Base-by-base conservation (phyloP, 37 sponge, comb jelly and placozoan species). In the Axinella damicornis region DNA sequence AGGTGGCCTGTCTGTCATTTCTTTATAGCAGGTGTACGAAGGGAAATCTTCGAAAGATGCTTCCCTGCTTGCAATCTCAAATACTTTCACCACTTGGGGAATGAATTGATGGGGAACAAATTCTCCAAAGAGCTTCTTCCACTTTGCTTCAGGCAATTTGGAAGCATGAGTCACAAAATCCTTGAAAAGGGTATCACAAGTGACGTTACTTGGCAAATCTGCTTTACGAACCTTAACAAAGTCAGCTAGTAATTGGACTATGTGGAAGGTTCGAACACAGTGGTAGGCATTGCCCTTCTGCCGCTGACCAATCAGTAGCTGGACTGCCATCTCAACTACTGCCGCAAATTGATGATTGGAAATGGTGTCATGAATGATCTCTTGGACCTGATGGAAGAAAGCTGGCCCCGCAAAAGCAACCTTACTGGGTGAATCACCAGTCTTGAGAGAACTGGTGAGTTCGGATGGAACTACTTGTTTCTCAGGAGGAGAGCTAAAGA, bases 271-370 rank as follows among this genome's bases (percentile, higher is more conserved):
- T 18, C 96, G 82, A 39, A 90, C 93, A 80, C 94, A 96, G 22
- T 87, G 87, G 63, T 59, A 96, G n/a, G 89, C 82, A 69, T 96
- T 96, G 5, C 96, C 96, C 77, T 96, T 96, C 74, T 74, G 88
- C 2, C 91, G 54, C 27, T 85, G 53, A 36, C 85, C 83, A 15
- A 33, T 79, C 31, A 96, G 74, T 22, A 85, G 68, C 53, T 78
- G 81, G 6, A 83, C 87, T 35, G 56, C 58, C 76, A 90, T 86
- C 56, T 93, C 96, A 18, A 92, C 85, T 15, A 89, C 62, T 19
- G 58, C 73, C 33, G 80, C 96, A 84, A 89, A 91, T 22, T 81
- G 66, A 5, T 53, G 40, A 0, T 28, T 46, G 0, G 80, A 35
- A 12, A 85, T 67, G 1, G 53, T 28, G 15, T 55, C 66, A 11